Evolutionary conservation across 2,113 vertebrate species (phyloP).

Genomic region (Lasiurus cinereus): DNA sequence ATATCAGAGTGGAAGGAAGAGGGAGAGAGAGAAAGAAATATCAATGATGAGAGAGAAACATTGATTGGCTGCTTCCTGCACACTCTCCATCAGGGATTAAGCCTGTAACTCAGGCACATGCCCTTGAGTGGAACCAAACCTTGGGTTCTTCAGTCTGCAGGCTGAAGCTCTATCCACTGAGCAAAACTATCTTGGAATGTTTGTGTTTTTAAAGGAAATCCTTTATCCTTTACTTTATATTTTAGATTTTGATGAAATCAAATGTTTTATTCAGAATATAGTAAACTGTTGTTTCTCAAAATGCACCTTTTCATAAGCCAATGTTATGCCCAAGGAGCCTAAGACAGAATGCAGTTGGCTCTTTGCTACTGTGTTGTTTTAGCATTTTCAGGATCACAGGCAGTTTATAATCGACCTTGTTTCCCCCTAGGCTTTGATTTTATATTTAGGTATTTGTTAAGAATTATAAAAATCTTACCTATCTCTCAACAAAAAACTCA

Average conservation of each 20-base stretch:
- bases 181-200: not conserved
- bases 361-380: not conserved
- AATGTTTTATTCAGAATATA: not conserved
- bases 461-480: not conserved
- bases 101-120: too few species aligned
- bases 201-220: not conserved
- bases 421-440: not conserved
- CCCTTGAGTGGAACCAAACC: too few species aligned
- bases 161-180: too few species aligned
- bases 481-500: not conserved
- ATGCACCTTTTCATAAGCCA: not conserved
- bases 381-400: not conserved
- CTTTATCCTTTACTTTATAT: not conserved
- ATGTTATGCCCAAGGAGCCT: too few species aligned
- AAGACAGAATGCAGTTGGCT: not conserved
- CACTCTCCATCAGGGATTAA: too few species aligned
- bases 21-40: too few species aligned
- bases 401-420: not conserved
- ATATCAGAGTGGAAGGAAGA: too few species aligned
- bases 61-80: too few species aligned
- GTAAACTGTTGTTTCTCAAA: not conserved
- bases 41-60: too few species aligned
- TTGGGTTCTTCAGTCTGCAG: too few species aligned
- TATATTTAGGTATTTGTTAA: not conserved
- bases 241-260: not conserved